A percentile compares a stretch with the other conserved stretches of the same genome.
Evolutionary conservation across 2,113 vertebrate genomes (phyloP).

Genomic region (Calypte anna): DNA sequence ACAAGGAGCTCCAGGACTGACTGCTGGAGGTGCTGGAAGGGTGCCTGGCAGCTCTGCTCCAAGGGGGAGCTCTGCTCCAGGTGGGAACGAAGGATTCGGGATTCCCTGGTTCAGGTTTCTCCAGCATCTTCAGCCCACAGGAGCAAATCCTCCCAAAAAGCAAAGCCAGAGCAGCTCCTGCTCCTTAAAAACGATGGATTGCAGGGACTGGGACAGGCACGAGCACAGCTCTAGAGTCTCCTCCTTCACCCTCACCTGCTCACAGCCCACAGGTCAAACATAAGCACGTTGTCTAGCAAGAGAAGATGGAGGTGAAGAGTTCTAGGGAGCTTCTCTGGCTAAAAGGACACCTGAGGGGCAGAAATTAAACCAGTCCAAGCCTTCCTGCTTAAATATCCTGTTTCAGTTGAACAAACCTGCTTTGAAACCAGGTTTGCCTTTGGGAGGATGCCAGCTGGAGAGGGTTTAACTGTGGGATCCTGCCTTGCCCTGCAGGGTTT

Average conservation of each 20-base stretch:
- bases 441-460: neutral
- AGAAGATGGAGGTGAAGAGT: neutral
- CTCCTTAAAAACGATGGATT: neutral
- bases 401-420: neutral
- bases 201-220: fast-evolving
- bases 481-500: neutral
- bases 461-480: neutral
- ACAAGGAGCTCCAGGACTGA: no score
- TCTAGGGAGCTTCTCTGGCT: neutral
- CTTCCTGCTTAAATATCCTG: neutral
- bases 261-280: neutral
- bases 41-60: no score
- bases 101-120: neutral
- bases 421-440: neutral
- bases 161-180: neutral
- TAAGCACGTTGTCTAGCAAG: fast-evolving
- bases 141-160: neutral
- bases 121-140: neutral
- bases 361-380: neutral
- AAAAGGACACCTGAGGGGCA: neutral
- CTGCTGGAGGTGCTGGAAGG: neutral
- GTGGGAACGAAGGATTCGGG: neutral
- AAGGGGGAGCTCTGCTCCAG: no score
- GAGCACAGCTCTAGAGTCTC: fast-evolving
- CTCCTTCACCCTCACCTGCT: neutral